phyloP scores from a whole-genome alignment of 2,888 invertebrate species.

The Diogma glabrata region DNA sequence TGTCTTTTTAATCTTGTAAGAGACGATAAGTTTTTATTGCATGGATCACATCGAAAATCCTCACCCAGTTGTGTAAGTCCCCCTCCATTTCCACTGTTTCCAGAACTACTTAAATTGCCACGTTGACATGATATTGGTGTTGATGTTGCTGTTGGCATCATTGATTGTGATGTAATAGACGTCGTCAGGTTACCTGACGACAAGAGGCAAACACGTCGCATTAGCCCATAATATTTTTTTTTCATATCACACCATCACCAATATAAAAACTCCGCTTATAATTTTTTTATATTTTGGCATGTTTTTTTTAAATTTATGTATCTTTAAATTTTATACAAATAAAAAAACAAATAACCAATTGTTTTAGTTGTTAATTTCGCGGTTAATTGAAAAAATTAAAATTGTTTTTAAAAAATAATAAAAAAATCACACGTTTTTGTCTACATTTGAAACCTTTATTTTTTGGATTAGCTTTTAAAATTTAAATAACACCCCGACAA shows the following conservation, averaged over 20 bases:
- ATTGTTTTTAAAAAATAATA: too few species aligned
- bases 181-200: slow-evolving; percentile 41
- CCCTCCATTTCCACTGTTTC: slow-evolving; percentile 20
- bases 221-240: slow-evolving; percentile 33
- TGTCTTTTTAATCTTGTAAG: slow-evolving; percentile 80
- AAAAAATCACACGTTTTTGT: slow-evolving; percentile 4
- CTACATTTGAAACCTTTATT: neutral
- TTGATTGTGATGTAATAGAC: slow-evolving; percentile 27
- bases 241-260: slow-evolving; percentile 11
- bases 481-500: slow-evolving; percentile 6
- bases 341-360: neutral
- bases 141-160: slow-evolving; percentile 19
- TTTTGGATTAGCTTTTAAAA: slow-evolving; percentile 1
- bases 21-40: slow-evolving; percentile 82
- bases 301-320: too few species aligned
- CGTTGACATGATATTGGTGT: slow-evolving; percentile 21
- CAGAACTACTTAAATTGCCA: slow-evolving; percentile 16
- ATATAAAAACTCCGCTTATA: slow-evolving; percentile 10
- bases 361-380: slow-evolving; percentile 10
- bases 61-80: slow-evolving; percentile 41
- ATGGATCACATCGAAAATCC: slow-evolving; percentile 83
- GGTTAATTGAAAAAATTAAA: slow-evolving; percentile 1
- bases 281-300: slow-evolving; percentile 19
- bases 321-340: too few species aligned
- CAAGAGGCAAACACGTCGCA: slow-evolving; percentile 38